phyloP scores from a whole-genome alignment of 2,888 invertebrate species.

The Stratiomys singularior region DNA sequence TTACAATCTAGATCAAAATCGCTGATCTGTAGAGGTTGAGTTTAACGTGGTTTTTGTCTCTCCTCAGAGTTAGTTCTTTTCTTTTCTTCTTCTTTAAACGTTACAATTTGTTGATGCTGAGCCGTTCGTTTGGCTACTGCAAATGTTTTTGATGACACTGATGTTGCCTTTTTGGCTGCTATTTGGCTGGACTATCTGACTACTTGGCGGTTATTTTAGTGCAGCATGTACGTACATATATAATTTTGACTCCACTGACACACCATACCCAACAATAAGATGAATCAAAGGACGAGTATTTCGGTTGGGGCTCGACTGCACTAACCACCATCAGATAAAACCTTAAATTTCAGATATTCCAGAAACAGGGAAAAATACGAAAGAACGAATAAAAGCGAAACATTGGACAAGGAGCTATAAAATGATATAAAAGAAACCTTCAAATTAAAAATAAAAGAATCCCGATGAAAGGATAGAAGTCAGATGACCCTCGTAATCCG shows the following conservation, averaged over 20 bases:
- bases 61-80: background rate
- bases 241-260: background rate
- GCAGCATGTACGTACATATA: background rate
- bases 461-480: background rate
- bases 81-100: background rate
- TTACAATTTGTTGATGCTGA: background rate
- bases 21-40: background rate
- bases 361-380: background rate
- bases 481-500: background rate
- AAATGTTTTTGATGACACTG: background rate
- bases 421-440: too few species aligned
- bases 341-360: background rate
- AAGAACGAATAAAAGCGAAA: background rate
- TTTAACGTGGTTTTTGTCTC: background rate
- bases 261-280: background rate
- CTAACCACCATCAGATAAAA: slow-evolving; percentile 8
- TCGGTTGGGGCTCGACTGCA: background rate
- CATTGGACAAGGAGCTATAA: background rate
- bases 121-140: background rate
- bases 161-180: too few species aligned
- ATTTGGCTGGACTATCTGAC: background rate
- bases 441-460: too few species aligned
- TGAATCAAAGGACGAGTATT: background rate
- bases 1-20: slow-evolving; percentile 26
- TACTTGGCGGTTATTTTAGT: background rate